Evolutionary conservation across 2,113 vertebrate genomes (phyloP).

Genomic region (Boulengeromyrus knoepffleri): DNA sequence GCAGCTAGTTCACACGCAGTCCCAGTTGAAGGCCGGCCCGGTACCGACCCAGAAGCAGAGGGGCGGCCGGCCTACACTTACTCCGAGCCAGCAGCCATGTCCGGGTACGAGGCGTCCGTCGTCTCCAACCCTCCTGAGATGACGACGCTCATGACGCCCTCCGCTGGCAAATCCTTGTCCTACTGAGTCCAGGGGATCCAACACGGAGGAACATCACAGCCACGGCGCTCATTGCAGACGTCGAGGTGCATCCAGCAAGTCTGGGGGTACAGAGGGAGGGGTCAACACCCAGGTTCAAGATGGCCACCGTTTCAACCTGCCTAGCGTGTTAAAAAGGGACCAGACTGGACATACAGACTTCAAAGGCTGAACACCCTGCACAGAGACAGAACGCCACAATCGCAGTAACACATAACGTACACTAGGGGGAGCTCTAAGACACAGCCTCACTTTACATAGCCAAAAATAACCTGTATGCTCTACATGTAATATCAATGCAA

Average conservation of each 20-base stretch:
- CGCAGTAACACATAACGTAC: slow-evolving; percentile 24
- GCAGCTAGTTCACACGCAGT: neutral
- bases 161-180: slow-evolving; percentile 98
- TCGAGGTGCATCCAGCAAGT: slow-evolving; percentile 91
- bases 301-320: neutral
- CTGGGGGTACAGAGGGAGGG: neutral
- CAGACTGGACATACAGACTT: neutral
- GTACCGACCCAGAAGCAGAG: neutral
- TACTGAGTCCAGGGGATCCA: slow-evolving; percentile 99
- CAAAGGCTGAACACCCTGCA: neutral
- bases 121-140: slow-evolving; percentile 93
- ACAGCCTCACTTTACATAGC: neutral
- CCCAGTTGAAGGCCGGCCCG: neutral
- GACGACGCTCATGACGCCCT: slow-evolving; percentile 99
- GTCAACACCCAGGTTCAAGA: neutral
- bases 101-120: slow-evolving; percentile 88
- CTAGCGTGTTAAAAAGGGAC: neutral
- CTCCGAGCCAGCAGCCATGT: slow-evolving; percentile 99
- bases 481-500: neutral
- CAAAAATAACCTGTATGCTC: neutral
- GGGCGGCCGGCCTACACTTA: slow-evolving; percentile 57
- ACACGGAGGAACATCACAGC: slow-evolving; percentile 99
- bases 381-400: neutral
- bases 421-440: slow-evolving; percentile 56
- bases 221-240: slow-evolving; percentile 99